Percentiles rank a stretch among this genome's conserved stretches.
Evolutionary conservation across 1,140 invertebrate species (phyloP).

Genomic region (Lasaia peninsularis): DNA sequence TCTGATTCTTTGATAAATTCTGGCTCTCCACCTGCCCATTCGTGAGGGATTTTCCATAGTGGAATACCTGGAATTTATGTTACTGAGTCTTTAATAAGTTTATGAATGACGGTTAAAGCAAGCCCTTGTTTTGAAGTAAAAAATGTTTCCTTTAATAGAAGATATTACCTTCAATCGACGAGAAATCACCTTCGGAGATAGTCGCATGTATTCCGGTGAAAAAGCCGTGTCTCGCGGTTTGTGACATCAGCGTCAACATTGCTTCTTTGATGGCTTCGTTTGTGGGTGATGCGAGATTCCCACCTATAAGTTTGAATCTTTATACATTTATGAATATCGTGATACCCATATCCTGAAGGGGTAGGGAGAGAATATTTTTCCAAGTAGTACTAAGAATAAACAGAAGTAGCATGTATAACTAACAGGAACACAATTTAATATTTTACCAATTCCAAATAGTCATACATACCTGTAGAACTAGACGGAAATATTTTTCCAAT

Average conservation of each 20-base stretch:
- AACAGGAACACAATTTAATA: no score
- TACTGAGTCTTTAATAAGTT: no score
- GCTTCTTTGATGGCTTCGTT: neutral
- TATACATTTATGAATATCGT: no score
- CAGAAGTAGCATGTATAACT: no score
- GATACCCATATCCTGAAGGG: no score
- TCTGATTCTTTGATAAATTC: conserved; percentile 27
- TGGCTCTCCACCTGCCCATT: conserved; percentile 27
- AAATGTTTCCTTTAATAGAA: no score
- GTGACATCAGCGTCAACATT: neutral
- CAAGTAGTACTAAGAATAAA: no score
- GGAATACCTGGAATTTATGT: conserved; percentile 21
- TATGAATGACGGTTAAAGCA: no score
- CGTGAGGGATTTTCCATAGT: conserved; percentile 22
- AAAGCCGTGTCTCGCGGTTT: neutral
- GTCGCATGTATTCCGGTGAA: conserved; percentile 23
- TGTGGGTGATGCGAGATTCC: conserved; percentile 21
- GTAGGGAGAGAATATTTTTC: neutral
- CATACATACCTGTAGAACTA: no score
- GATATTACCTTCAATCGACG: conserved; percentile 27
- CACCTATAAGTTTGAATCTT: neutral
- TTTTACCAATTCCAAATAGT: no score
- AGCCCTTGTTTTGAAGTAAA: no score
- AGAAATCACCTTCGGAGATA: conserved; percentile 18
- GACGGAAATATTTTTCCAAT: no score